Percentiles rank a stretch among this genome's conserved stretches.
Evolutionary conservation across 2,888 invertebrate species (phyloP).

Genomic region (Dusona sp.): DNA sequence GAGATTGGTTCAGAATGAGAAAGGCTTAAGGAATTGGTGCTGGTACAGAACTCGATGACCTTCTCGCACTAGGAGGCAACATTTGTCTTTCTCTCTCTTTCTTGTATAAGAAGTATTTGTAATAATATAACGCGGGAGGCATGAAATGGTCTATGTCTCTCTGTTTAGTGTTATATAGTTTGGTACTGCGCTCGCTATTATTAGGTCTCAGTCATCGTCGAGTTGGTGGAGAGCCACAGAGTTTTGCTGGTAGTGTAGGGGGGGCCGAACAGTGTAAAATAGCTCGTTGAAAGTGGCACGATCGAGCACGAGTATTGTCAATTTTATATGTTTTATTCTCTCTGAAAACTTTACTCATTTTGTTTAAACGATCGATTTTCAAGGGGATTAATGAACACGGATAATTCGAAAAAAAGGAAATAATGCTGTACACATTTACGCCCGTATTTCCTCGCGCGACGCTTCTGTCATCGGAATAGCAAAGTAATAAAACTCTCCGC

Average conservation of each 20-base stretch:
- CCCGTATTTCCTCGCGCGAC: background rate
- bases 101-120: background rate
- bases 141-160: constrained; percentile 33
- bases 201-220: constrained; percentile 82
- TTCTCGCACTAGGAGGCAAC: constrained; percentile 9
- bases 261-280: constrained; percentile 62
- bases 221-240: constrained; percentile 65
- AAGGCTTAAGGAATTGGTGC: background rate
- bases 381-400: background rate
- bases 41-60: constrained; percentile 19
- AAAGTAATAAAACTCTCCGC: background rate
- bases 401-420: background rate
- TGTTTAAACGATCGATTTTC: background rate
- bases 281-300: constrained; percentile 68
- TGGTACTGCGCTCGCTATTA: constrained; percentile 77
- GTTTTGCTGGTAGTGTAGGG: constrained; percentile 43
- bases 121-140: constrained; percentile 40
- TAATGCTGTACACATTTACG: background rate
- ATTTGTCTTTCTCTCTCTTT: background rate
- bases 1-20: background rate
- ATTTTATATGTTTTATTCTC: constrained; percentile 1
- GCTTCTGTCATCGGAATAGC: background rate
- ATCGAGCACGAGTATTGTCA: constrained; percentile 25
- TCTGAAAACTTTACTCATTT: background rate
- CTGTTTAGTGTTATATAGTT: constrained; percentile 11